phyloP scores from a whole-genome alignment of 2,113 vertebrate genomes.

The Lepus americanus region DNA sequence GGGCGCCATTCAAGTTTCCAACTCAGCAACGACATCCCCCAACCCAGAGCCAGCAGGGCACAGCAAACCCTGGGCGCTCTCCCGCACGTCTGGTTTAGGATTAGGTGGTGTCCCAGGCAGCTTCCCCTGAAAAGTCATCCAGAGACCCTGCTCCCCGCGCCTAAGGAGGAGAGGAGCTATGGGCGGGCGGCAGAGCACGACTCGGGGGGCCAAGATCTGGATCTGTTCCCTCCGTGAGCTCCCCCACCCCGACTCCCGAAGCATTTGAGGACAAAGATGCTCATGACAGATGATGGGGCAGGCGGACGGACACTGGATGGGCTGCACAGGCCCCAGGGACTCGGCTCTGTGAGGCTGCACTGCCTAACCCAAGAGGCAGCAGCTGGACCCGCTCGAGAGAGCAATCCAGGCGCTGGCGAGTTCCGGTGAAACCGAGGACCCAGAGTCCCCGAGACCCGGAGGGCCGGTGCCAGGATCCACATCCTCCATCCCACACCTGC shows the following conservation, averaged over 20 bases:
- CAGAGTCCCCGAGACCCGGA: not conserved
- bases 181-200: no score
- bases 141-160: not conserved
- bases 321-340: accelerated
- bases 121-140: not conserved
- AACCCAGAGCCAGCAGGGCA: not conserved
- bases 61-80: accelerated
- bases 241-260: not conserved
- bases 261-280: not conserved
- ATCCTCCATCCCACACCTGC: not conserved
- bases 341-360: accelerated
- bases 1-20: not conserved
- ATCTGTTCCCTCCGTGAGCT: not conserved
- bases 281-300: not conserved
- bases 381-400: not conserved
- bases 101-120: not conserved
- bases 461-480: not conserved
- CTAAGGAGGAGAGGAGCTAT: not conserved
- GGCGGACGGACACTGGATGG: accelerated
- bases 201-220: not conserved
- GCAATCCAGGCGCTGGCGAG: accelerated
- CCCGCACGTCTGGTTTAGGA: no score
- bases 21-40: not conserved
- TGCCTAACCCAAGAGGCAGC: not conserved
- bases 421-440: not conserved